These are phyloP conservation scores for Porites divaricata DNA, from an alignment of 92 coral and sea anemone genomes.

Conservation along the genomic window DNA sequence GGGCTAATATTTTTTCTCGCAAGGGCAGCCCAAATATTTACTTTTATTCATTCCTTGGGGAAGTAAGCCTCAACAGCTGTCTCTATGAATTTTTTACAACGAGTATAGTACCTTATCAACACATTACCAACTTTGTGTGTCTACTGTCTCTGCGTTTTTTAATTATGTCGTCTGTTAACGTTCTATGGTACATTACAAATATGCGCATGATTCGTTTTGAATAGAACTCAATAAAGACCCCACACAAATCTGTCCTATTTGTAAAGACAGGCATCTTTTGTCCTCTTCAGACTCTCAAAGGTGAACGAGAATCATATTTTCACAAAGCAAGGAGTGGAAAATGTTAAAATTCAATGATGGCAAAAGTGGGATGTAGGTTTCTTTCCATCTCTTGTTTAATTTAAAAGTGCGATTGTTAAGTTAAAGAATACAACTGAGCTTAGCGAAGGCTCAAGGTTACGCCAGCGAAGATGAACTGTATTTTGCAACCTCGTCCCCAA, in stretches of 20 bases:
- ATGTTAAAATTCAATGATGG: not conserved
- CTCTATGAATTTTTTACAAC: conserved; percentile 25
- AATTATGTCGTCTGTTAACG: not conserved
- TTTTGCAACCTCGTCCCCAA: too few species aligned
- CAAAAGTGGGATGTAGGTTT: too few species aligned
- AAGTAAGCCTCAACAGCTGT: conserved; percentile 24
- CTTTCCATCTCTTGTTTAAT: too few species aligned
- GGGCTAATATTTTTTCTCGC: too few species aligned
- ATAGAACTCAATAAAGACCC: too few species aligned
- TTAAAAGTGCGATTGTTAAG: too few species aligned
- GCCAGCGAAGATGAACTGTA: too few species aligned
- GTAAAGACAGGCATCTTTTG: not conserved
- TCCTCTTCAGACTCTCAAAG: not conserved
- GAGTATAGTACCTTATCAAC: not conserved
- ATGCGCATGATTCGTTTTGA: too few species aligned
- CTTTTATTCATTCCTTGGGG: conserved; percentile 16
- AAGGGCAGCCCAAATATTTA: conserved; percentile 13
- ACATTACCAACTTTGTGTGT: too few species aligned
- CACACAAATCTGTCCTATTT: too few species aligned
- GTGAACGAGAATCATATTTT: not conserved
- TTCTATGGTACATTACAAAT: not conserved
- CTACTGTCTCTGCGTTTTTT: not conserved
- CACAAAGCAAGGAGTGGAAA: not conserved
- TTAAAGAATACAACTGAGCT: too few species aligned
- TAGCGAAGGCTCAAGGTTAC: too few species aligned